Evolutionary conservation across 2,113 vertebrate genomes (phyloP), one percentile per base, ranked within the genome.

Genomic region (Megaleporinus macrocephalus): DNA sequence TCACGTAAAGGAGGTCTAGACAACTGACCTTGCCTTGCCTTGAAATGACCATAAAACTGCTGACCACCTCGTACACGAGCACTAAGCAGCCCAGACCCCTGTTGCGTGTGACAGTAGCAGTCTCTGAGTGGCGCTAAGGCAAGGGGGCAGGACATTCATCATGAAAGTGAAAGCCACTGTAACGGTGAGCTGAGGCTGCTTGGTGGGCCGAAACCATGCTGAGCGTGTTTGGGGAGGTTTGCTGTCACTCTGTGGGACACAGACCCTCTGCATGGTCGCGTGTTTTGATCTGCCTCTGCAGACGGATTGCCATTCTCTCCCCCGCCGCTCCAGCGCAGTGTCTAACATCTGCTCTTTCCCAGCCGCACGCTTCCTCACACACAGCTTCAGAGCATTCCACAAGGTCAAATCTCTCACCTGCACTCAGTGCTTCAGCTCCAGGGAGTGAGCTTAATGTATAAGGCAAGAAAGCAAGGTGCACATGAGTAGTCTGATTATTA

Each of bases 261-360:
- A 13, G 30, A 27, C 30, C 65, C 27, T 77, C n/a, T 63, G 18
- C 24, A 76, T 20, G 51, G 66, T 49, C 24, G 41, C 18, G 44
- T 18, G 26, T 66, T 59, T 82, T 75, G 73, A 80, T 53, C 78
- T 63, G 57, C 41, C 36, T n/a, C 9, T 3, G 79, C 61, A 47
- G 71, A 49, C 29, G 2, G 69, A 74, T 74, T 61, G 22, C 57
- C 11, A 61, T 26, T 12, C n/a, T 70, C 66, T 76, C 55, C 68
- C 9, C 51, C 53, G 53, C 76, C 47, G 61, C 22, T 62, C 51
- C 63, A 27, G 18, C 26, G 14, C 49, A 27, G 14, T 70, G 61
- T 75, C 20, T 27, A 80, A 80, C 20, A 73, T 68, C 61, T 76
- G 62, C 63, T 76, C 33, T 9, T 68, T 36, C 7, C 11, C 65